A percentile compares a stretch with the other conserved stretches of the same genome.
Evolutionary conservation across 2,797 vertebrate species (phyloP).

Genomic region (Buphagus erythrorhynchus): DNA sequence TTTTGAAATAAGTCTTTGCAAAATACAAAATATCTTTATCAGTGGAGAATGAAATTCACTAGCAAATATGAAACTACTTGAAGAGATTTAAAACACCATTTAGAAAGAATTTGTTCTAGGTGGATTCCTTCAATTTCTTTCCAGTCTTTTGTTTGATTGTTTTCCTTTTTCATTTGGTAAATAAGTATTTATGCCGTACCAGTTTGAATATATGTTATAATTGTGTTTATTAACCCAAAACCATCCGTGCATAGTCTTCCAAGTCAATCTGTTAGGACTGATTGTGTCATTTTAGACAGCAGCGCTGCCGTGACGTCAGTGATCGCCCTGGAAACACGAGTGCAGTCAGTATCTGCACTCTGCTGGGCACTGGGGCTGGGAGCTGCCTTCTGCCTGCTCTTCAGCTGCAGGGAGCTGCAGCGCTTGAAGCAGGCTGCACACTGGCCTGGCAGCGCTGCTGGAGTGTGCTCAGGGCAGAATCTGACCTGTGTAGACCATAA

Average conservation of each 20-base stretch:
- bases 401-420: background rate
- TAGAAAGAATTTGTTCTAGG: background rate
- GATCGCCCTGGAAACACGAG: background rate
- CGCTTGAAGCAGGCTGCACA: background rate
- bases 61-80: background rate
- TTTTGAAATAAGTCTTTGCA: background rate
- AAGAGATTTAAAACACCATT: background rate
- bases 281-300: background rate
- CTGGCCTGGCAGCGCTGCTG: background rate
- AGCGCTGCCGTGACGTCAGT: background rate
- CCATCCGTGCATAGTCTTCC: background rate
- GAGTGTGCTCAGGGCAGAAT: background rate
- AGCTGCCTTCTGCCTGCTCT: background rate
- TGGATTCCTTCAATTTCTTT: background rate
- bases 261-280: background rate
- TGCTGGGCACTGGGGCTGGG: background rate
- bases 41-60: background rate
- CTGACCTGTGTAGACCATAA: accelerated
- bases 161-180: background rate
- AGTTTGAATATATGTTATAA: background rate
- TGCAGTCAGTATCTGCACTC: background rate
- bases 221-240: background rate
- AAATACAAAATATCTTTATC: background rate
- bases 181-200: background rate
- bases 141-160: background rate